phyloP scores from a whole-genome alignment of 2,888 invertebrate genomes.

The Brachypalpus laphriformis region DNA sequence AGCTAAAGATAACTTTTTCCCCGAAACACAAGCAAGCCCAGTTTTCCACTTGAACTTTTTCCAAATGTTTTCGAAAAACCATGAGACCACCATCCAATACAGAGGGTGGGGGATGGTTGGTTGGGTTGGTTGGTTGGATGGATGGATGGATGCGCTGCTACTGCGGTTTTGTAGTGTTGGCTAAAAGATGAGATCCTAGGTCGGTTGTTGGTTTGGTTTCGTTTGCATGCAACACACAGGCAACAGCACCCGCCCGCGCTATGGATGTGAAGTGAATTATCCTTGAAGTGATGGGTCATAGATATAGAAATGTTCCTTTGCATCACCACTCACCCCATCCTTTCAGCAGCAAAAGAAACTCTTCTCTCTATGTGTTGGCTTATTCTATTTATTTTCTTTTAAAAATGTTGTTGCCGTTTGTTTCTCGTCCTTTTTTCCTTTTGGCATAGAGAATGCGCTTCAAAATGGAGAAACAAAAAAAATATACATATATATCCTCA shows the following conservation, averaged over 20 bases:
- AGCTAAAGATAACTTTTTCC: constrained; percentile 59
- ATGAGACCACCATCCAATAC: constrained; percentile 21
- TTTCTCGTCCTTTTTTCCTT: constrained; percentile 27
- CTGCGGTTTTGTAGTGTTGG: constrained; percentile 66
- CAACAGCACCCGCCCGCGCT: background rate
- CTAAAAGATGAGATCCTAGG: constrained; percentile 63
- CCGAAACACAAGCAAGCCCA: constrained; percentile 47
- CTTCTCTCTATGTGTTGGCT: constrained; percentile 42
- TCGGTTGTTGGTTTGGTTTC: constrained; percentile 26
- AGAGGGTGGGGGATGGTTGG: background rate
- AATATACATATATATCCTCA: no score
- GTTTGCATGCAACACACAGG: constrained; percentile 53
- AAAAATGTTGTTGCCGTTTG: constrained; percentile 61
- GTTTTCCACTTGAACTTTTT: constrained; percentile 70
- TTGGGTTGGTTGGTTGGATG: no score
- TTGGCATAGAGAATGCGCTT: constrained; percentile 18
- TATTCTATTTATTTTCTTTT: constrained; percentile 52
- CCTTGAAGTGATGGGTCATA: constrained; percentile 64
- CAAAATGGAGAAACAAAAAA: constrained; percentile 22
- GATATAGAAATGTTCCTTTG: constrained; percentile 50
- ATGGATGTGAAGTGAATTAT: constrained; percentile 63
- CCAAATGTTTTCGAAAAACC: constrained; percentile 53
- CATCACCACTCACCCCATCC: background rate
- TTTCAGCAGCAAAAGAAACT: constrained; percentile 11
- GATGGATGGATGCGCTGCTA: constrained; percentile 9